Conservation (phyloP, 1,140 invertebrate genomes). For the Papilio aristodemus region DNA sequence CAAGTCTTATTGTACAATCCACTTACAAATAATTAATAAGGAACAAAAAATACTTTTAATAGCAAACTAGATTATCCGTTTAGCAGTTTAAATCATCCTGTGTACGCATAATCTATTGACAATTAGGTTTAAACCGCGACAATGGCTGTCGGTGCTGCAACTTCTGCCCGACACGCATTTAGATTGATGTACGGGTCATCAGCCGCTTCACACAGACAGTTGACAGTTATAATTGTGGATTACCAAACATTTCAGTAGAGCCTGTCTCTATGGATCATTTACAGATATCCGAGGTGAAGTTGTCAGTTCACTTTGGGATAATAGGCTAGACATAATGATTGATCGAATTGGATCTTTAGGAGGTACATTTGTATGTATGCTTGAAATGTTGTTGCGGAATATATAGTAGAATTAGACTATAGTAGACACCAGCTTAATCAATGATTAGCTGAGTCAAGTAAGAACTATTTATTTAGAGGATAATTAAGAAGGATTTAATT, state of each 20-base stretch:
- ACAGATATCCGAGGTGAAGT: neutral
- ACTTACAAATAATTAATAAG: too few species aligned
- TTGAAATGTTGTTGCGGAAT: neutral
- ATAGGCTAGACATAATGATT: neutral
- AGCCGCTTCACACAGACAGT: neutral
- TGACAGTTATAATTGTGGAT: constrained; percentile 8
- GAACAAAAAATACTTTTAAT: too few species aligned
- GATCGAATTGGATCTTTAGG: neutral
- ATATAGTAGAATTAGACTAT: too few species aligned
- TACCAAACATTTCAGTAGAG: neutral
- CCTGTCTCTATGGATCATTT: neutral
- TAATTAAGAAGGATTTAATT: too few species aligned
- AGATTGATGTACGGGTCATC: constrained; percentile 18
- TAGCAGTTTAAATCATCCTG: neutral
- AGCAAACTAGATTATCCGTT: too few species aligned
- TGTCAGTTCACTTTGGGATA: neutral
- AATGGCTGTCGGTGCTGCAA: constrained; percentile 1
- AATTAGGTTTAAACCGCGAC: constrained; percentile 9
- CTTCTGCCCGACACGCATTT: constrained; percentile 16
- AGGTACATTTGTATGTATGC: neutral
- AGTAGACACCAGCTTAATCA: too few species aligned
- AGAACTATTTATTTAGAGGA: too few species aligned
- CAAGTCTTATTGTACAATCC: too few species aligned
- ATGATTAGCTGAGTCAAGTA: too few species aligned
- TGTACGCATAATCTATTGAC: constrained; percentile 9